These are phyloP conservation scores for Rhegmatorhina hoffmannsi DNA, from an alignment of 2,113 vertebrate genomes.

Conservation along the genomic window DNA sequence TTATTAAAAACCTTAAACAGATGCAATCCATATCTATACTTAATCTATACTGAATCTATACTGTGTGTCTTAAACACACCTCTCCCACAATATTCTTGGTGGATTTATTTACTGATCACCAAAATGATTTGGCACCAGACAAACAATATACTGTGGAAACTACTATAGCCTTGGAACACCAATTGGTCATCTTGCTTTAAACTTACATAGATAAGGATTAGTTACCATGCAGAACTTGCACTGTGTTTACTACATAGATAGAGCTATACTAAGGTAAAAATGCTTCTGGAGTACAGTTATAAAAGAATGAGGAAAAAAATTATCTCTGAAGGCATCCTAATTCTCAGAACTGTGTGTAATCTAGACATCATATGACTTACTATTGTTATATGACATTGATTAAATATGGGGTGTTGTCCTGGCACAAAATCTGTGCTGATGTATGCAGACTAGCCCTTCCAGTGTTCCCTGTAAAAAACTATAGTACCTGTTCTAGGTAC, in stretches of 20 bases:
- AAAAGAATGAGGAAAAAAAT: background rate
- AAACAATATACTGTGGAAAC: background rate
- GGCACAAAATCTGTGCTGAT: background rate
- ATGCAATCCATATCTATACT: background rate
- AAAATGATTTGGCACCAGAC: background rate
- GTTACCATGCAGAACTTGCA: background rate
- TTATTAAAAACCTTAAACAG: background rate
- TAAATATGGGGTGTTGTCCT: background rate
- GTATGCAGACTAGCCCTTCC: background rate
- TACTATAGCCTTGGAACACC: background rate
- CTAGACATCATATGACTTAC: background rate
- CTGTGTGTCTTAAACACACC: background rate
- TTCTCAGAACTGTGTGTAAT: background rate
- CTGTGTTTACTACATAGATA: background rate
- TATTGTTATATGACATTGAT: background rate
- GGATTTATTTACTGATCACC: background rate
- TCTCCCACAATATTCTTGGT: too few relatives aligned
- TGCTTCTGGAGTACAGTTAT: background rate
- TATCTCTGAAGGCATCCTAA: background rate
- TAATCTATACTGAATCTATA: background rate
- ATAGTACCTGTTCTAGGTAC: rapidly evolving
- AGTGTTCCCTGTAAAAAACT: background rate
- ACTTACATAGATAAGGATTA: background rate
- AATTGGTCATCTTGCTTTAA: background rate
- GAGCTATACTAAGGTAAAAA: background rate